phyloP scores from a whole-genome alignment of 2,888 invertebrate genomes.

The Tenthredo amoena region DNA sequence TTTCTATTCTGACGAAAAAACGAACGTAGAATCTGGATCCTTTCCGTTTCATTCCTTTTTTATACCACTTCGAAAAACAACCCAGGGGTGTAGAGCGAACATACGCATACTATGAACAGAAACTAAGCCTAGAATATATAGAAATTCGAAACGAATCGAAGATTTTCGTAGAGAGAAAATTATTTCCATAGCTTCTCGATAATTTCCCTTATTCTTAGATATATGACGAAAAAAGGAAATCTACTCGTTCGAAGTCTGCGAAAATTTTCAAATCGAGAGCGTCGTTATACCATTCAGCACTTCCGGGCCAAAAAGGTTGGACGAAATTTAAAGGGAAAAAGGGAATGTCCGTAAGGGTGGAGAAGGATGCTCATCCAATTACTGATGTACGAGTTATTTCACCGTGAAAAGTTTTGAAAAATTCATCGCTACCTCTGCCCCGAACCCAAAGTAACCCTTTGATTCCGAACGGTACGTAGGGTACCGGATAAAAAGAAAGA shows the following conservation, averaged over 20 bases:
- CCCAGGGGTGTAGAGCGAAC: background rate
- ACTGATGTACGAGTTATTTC: slow-evolving; percentile 10
- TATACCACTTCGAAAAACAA: background rate
- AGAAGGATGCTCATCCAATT: slow-evolving; percentile 29
- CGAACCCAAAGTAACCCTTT: background rate
- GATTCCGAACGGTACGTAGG: background rate
- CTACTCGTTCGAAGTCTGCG: background rate
- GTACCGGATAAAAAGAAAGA: background rate
- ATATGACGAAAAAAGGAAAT: background rate
- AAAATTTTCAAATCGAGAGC: background rate
- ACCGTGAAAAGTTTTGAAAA: slow-evolving; percentile 6
- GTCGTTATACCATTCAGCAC: background rate
- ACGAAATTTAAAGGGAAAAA: slow-evolving; percentile 6
- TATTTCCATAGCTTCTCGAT: background rate
- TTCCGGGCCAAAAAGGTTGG: background rate
- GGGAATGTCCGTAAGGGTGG: background rate
- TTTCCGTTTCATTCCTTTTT: background rate
- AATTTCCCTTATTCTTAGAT: background rate
- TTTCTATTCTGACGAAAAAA: background rate
- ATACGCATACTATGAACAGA: too few species aligned
- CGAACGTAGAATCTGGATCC: background rate
- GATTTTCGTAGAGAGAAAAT: background rate
- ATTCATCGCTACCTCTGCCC: background rate
- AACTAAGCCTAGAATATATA: background rate
- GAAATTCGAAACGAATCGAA: background rate